Evolutionary conservation across 2,797 vertebrate species (phyloP).

Genomic region (Anniella stebbinsi): DNA sequence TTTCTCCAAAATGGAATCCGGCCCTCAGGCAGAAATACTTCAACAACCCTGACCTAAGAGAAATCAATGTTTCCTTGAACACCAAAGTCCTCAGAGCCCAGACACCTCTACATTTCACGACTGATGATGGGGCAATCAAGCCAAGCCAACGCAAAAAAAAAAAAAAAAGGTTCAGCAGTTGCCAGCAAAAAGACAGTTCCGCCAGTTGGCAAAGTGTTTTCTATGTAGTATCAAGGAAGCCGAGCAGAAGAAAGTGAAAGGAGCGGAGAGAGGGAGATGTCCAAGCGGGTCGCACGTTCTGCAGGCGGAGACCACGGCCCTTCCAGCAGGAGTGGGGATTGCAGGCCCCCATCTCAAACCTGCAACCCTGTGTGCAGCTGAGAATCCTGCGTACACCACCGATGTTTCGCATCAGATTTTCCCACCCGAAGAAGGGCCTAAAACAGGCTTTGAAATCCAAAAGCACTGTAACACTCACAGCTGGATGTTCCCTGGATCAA

Average conservation of each 20-base stretch:
- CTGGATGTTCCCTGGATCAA: no score
- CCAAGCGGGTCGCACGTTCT: background rate
- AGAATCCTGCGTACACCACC: no score
- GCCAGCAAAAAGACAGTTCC: background rate
- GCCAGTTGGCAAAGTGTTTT: background rate
- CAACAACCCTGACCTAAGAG: no score
- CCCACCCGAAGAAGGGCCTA: background rate
- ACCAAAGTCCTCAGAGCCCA: background rate
- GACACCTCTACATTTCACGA: background rate
- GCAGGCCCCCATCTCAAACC: conserved; percentile 60
- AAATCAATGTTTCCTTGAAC: no score
- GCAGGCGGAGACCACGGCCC: background rate
- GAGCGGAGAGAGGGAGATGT: background rate
- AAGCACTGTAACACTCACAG: background rate
- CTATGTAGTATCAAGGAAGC: background rate
- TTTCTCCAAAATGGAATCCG: background rate
- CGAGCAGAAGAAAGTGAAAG: rapidly evolving
- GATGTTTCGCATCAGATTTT: background rate
- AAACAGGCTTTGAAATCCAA: background rate
- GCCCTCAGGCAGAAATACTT: background rate
- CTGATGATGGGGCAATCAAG: background rate
- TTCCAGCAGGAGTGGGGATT: conserved; percentile 50
- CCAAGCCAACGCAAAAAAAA: no score
- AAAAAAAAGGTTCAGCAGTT: background rate
- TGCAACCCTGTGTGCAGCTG: no score